phyloP scores from a whole-genome alignment of 2,797 vertebrate genomes.

The Streptopelia turtur region DNA sequence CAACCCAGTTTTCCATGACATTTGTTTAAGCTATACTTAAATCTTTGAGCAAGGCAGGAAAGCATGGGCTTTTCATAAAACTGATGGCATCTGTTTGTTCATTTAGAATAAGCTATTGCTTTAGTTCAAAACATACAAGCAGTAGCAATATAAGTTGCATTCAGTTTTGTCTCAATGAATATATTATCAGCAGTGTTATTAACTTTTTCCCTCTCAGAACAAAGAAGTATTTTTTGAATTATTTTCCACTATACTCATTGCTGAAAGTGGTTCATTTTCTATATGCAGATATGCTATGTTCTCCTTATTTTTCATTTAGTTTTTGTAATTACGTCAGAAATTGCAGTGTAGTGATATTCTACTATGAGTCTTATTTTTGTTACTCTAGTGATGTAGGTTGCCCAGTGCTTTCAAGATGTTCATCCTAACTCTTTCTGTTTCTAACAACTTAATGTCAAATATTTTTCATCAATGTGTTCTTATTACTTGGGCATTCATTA shows the following conservation, averaged over 20 bases:
- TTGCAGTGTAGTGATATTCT: neutral
- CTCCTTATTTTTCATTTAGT: neutral
- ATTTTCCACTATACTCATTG: neutral
- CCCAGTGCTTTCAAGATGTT: neutral
- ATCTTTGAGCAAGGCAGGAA: constrained; percentile 42
- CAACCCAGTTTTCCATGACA: neutral
- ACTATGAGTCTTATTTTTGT: neutral
- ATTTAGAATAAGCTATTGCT: constrained; percentile 40
- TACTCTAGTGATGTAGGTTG: neutral
- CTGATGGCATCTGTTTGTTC: constrained; percentile 44
- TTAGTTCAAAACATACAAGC: constrained; percentile 12
- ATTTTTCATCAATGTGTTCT: neutral
- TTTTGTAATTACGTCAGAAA: neutral
- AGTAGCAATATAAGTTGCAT: constrained; percentile 33
- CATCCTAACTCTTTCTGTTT: neutral
- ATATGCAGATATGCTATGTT: neutral
- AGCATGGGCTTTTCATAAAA: constrained; percentile 57
- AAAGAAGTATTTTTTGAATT: neutral
- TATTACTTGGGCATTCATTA: neutral
- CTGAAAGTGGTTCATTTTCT: neutral
- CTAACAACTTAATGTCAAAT: neutral
- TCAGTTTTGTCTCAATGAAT: constrained; percentile 49
- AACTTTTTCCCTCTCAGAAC: neutral
- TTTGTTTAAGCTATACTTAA: constrained; percentile 46
- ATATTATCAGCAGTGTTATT: constrained; percentile 33